Evolutionary conservation across 2,113 vertebrate species (phyloP), one percentile per base, ranked within the genome.

Genomic region (Scatophagus argus): DNA sequence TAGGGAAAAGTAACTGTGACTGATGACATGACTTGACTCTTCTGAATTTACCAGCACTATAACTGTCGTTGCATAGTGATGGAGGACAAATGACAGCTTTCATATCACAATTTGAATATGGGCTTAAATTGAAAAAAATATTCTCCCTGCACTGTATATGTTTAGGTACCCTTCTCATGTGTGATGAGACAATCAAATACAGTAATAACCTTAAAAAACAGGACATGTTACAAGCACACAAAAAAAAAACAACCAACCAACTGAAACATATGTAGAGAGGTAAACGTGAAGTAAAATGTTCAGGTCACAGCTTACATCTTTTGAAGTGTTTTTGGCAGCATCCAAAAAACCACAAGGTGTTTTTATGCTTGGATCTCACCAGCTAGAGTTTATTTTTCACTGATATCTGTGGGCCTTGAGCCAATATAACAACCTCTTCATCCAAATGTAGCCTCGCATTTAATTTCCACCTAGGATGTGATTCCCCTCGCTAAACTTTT

Each of bases 181-280:
- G 59, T 19, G 31, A 51, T 75, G 11, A 51, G 23, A 59, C 23
- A 60, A 5, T 43, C 21, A 47, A 52, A 63, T 46, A 36, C 0
- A 7, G 47, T n/a, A n/a, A 19, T 63, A 63, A 39, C 25, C 23
- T 21, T 34, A 14, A 66, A 72, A 54, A 77, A 34, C 0, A 14
- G 11, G 2, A 29, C 44, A 46, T 54, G 44, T 36, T 17, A 29
- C 12, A 44, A 25, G 13, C 7, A 9, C n/a, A 41, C 59, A 19
- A 58, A 66, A 61, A 61, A n/a, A 31, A 65, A n/a, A n/a, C n/a
- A n/a, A n/a, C n/a, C 8, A 52, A 64, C 51, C 52, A 74, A 82
- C 38, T 74, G 43, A 44, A 44, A 58, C n/a, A 2, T 46, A 27
- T 25, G 52, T 27, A 51, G 7, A 34, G 23, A 85, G 14, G 27